Percentiles rank a stretch among this genome's conserved stretches.
These are phyloP conservation scores for Nephrocerus scutellatus DNA, from an alignment of 2,888 invertebrate species.

Conservation along the genomic window DNA sequence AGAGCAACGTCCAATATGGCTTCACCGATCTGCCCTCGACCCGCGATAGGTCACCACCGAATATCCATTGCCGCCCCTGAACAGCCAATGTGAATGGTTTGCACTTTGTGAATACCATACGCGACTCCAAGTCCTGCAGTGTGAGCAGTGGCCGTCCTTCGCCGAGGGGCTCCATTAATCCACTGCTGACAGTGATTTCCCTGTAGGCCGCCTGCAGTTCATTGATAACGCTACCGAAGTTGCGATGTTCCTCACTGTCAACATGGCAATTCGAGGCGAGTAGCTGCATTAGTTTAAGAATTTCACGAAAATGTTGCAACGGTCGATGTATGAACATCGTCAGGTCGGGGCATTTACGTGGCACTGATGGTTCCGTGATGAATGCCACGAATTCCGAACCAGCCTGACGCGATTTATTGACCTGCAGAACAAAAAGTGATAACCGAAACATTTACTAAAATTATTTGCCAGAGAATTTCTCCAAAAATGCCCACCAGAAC, in stretches of 20 bases:
- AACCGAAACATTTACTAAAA: neutral
- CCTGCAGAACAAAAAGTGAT: constrained; percentile 37
- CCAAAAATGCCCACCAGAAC: constrained; percentile 63
- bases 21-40: constrained; percentile 75
- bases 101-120: constrained; percentile 84
- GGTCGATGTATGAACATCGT: constrained; percentile 80
- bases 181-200: constrained; percentile 76
- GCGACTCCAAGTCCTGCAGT: constrained; percentile 76
- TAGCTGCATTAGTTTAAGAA: constrained; percentile 54
- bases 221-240: constrained; percentile 45
- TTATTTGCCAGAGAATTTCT: no score
- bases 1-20: constrained; percentile 78
- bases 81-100: constrained; percentile 80
- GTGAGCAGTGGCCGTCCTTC: constrained; percentile 76
- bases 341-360: constrained; percentile 73
- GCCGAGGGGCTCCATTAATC: constrained; percentile 77
- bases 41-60: constrained; percentile 75
- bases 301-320: constrained; percentile 69
- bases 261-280: constrained; percentile 48
- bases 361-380: constrained; percentile 73
- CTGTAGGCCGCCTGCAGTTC: constrained; percentile 61
- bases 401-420: constrained; percentile 64
- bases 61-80: constrained; percentile 82
- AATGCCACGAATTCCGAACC: constrained; percentile 74
- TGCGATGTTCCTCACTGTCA: constrained; percentile 47